These are phyloP conservation scores for Euphydryas editha DNA, from an alignment of 2,888 invertebrate genomes.

Conservation along the genomic window DNA sequence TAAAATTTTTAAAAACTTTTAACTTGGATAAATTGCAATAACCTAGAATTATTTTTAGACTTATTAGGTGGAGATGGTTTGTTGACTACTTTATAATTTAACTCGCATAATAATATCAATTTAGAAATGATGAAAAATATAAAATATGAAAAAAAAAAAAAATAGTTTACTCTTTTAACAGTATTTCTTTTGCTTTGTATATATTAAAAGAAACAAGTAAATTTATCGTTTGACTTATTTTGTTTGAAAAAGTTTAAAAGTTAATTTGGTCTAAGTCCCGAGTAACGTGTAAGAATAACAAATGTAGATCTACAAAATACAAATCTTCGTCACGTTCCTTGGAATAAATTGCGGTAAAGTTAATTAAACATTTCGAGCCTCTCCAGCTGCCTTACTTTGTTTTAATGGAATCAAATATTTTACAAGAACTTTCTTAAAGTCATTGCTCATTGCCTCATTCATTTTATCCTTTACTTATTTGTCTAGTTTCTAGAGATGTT, in stretches of 20 bases:
- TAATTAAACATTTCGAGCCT: constrained; percentile 63
- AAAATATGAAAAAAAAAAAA: too few species aligned
- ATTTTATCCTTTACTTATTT: constrained; percentile 24
- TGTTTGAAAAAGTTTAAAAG: not conserved
- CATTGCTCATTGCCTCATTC: constrained; percentile 20
- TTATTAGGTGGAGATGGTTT: too few species aligned
- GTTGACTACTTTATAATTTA: too few species aligned
- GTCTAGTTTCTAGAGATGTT: not conserved
- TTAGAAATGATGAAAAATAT: too few species aligned
- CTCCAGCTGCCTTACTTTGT: constrained; percentile 33
- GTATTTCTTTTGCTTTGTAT: too few species aligned
- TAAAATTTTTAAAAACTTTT: too few species aligned
- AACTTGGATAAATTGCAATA: too few species aligned
- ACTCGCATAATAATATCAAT: too few species aligned
- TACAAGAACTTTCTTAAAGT: constrained; percentile 18
- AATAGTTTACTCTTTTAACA: too few species aligned
- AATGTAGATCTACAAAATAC: constrained; percentile 11
- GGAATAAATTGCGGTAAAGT: constrained; percentile 68
- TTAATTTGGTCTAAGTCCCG: not conserved
- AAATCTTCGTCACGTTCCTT: constrained; percentile 57
- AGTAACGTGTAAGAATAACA: constrained; percentile 18
- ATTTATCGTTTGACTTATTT: not conserved
- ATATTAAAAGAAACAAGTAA: not conserved
- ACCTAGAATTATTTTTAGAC: too few species aligned
- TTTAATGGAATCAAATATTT: constrained; percentile 44